Base-by-base conservation (phyloP, 2,113 vertebrate species). In the Pelecanoides urinatrix region DNA sequence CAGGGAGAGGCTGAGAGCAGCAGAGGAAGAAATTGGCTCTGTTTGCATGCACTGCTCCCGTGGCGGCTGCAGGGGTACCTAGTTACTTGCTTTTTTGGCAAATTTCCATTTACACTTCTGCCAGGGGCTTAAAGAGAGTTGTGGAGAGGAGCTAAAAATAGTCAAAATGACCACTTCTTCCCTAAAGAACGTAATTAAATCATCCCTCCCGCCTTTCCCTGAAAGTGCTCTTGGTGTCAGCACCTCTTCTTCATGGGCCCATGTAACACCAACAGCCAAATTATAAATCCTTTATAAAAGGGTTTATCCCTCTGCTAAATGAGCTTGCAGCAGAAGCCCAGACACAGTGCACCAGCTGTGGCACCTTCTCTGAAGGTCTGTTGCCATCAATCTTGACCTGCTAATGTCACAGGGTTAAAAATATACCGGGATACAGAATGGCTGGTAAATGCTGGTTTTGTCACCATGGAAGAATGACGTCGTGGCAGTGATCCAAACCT, bases 341-440 rank as follows among this genome's bases (percentile, higher is more conserved):
- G 88, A 56, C 63, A 36, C 13, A 50, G 53, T 2, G 1, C 2
- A 1, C 65, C 3, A 11, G 29, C 77, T 63, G 20, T 73, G 82
- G 62, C 81, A 94, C 66, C 89, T 86, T 75, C 80, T 47, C 49
- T 17, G 77, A 77, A 85, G 80, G 62, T 68, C 95, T 95, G 92
- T 85, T 84, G 59, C 94, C 65, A 91, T 95, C 94, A 96, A 30
- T 95, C 94, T 79, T 62, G 86, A 92, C 95, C 71, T 95, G 86
- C 73, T 91, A 76, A 79, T 95, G 92, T 90, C 92, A 92, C 1
- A 0, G 8, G 65, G 94, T 92, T 96, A 96, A 96, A 97, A 97
- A 97, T 94, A 96, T 16, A 40, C 65, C 0, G 23, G 40, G 23
- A n/a, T 80, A 26, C 59, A 66, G 79, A 71, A 91, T 78, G 82